Percentiles rank a stretch among this genome's conserved stretches.
phyloP scores from a whole-genome alignment of 1,140 invertebrate genomes.

The Musca vetustissima region DNA sequence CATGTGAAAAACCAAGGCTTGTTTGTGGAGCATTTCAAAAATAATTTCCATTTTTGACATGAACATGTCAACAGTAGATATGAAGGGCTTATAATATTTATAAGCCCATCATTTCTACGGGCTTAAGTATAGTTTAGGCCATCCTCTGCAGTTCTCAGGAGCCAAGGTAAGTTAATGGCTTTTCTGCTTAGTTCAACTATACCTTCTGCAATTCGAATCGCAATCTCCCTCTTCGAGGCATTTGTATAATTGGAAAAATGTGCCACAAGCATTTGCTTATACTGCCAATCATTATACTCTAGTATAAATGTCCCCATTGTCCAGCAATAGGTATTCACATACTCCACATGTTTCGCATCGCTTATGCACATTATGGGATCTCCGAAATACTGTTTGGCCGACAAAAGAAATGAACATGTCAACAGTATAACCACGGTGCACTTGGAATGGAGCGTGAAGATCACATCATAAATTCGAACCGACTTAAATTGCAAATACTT shows the following conservation, averaged over 20 bases:
- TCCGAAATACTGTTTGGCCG: constrained; percentile 73
- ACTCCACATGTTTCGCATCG: constrained; percentile 58
- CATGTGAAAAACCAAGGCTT: no score
- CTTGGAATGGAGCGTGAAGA: constrained; percentile 70
- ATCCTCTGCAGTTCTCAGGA: no score
- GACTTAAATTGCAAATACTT: constrained; percentile 63
- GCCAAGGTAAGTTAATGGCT: no score
- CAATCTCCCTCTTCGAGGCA: not conserved
- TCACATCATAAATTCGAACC: constrained; percentile 66
- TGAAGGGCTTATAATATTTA: no score
- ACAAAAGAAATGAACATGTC: constrained; percentile 67
- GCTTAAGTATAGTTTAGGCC: no score
- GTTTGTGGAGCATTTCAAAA: no score
- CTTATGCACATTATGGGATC: constrained; percentile 69
- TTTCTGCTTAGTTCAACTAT: no score
- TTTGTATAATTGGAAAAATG: constrained; percentile 36
- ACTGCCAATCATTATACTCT: constrained; percentile 54
- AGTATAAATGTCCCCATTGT: constrained; percentile 75
- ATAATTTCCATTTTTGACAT: no score
- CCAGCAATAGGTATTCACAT: constrained; percentile 76
- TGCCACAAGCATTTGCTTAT: no score
- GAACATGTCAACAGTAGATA: no score
- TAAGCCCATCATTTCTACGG: no score
- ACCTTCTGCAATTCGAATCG: not conserved
- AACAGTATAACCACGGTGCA: constrained; percentile 66